Percentiles rank a stretch among this genome's conserved stretches.
phyloP scores from a whole-genome alignment of 2,797 vertebrate genomes.

The Sardinella longiceps region DNA sequence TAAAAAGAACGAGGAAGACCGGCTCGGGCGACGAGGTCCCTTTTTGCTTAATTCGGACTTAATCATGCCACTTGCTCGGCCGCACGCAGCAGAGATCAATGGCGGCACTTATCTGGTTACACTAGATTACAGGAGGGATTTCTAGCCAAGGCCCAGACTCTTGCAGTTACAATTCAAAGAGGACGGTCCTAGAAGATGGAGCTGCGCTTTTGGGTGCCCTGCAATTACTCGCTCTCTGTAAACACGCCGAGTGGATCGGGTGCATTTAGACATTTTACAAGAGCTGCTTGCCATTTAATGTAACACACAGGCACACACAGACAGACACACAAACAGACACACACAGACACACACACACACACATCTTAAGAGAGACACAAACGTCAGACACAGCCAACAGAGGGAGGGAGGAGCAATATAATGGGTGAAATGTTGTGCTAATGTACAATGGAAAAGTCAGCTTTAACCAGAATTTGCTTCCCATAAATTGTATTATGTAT shows the following conservation, averaged over 20 bases:
- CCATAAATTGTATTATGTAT: no score
- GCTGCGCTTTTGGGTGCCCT: conserved; percentile 23
- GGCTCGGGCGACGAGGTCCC: not conserved
- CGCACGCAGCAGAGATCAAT: conserved; percentile 37
- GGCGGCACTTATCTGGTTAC: conserved; percentile 30
- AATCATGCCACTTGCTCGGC: conserved; percentile 9
- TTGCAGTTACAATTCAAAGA: conserved; percentile 32
- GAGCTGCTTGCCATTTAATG: not conserved
- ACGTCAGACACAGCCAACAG: not conserved
- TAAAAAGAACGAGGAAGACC: not conserved
- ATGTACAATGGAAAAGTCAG: no score
- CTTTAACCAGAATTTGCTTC: no score
- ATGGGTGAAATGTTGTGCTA: not conserved
- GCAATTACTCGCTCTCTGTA: conserved; percentile 24
- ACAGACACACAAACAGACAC: not conserved
- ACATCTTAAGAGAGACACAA: not conserved
- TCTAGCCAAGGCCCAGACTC: conserved; percentile 7
- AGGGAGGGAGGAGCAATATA: not conserved
- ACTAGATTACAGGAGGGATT: conserved; percentile 39
- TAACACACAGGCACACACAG: not conserved
- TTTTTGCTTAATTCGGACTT: conserved; percentile 24
- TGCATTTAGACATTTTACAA: conserved; percentile 13
- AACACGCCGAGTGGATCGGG: not conserved
- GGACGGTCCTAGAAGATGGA: not conserved
- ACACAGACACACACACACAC: not conserved